Conservation (phyloP, 2,113 vertebrate species). For the Spheniscus mendiculus region DNA sequence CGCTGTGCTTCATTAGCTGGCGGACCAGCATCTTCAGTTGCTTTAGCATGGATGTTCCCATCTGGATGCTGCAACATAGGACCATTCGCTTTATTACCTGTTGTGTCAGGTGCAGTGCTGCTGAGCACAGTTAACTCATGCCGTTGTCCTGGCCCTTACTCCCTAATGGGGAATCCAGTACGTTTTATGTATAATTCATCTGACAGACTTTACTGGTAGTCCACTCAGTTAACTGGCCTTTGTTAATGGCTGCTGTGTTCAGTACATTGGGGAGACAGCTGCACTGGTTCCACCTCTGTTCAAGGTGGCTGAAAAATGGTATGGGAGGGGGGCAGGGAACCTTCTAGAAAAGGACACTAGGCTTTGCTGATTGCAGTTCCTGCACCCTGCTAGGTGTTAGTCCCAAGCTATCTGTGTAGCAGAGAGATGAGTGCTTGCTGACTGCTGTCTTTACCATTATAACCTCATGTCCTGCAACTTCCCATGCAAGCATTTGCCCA, state of each 20-base stretch:
- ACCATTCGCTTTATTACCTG: background rate
- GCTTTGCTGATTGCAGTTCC: background rate
- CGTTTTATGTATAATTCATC: background rate
- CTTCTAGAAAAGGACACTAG: background rate
- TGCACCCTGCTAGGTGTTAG: conserved; percentile 6
- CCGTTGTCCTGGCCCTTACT: background rate
- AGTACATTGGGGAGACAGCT: background rate
- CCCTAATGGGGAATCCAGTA: fast-evolving
- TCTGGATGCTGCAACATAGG: background rate
- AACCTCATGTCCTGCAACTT: conserved; percentile 17
- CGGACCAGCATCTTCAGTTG: background rate
- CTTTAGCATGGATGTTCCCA: background rate
- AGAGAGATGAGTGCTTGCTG: background rate
- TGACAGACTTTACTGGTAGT: background rate
- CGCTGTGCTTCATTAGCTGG: background rate
- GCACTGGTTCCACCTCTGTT: background rate
- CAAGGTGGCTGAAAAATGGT: background rate
- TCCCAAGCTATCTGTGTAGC: background rate
- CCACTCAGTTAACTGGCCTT: background rate
- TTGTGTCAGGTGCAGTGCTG: background rate
- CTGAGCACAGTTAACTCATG: background rate
- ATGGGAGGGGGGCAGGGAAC: background rate
- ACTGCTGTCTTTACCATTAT: background rate
- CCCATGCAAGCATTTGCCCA: background rate
- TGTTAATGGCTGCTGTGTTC: background rate